Conservation (phyloP, 2,797 vertebrate species). For the Syngnathus rostellatus region DNA sequence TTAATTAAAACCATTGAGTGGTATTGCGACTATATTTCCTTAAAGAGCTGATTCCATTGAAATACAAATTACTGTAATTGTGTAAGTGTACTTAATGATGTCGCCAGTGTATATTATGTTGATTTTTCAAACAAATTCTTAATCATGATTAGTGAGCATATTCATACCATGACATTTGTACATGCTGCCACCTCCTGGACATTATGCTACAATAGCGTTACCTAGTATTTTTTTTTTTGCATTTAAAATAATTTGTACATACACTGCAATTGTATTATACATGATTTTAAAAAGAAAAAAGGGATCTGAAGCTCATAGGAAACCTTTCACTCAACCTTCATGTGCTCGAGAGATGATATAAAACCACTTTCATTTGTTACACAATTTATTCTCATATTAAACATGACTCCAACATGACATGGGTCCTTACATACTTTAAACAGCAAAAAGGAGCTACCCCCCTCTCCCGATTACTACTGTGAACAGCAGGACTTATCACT, state of each 20-base stretch:
- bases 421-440: background rate
- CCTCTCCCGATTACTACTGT: conserved; percentile 3
- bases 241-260: background rate
- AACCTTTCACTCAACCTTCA: background rate
- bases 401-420: conserved; percentile 27
- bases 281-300: too few species aligned
- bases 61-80: background rate
- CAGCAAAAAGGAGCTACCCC: background rate
- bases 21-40: too few species aligned
- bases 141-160: background rate
- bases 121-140: background rate
- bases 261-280: background rate
- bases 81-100: background rate
- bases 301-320: background rate
- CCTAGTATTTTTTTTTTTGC: background rate
- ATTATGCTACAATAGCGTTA: background rate
- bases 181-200: conserved; percentile 37
- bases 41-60: too few species aligned
- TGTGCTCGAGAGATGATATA: background rate
- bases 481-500: conserved; percentile 16
- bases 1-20: too few species aligned
- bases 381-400: conserved; percentile 52
- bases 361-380: background rate
- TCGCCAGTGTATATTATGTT: background rate
- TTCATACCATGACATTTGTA: background rate